Conservation (phyloP, 30 jellyfish, hydroid and myxozoan species). For the Hydra vulgaris region DNA sequence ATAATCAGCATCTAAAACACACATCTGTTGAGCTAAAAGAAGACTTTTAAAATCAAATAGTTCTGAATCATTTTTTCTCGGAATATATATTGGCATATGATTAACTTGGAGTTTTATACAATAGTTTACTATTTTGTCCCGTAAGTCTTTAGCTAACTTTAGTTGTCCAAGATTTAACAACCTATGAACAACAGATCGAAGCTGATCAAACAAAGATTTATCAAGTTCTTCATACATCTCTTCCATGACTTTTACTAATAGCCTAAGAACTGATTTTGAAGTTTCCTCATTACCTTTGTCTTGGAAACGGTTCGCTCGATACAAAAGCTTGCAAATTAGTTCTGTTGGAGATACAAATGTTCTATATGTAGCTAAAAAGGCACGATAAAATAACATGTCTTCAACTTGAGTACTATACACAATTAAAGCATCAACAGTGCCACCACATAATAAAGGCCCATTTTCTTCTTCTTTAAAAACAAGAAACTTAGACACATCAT, state of each 20-base stretch:
- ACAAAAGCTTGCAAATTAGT: constrained; percentile 72
- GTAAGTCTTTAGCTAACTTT: constrained; percentile 54
- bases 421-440: constrained; percentile 80
- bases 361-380: constrained; percentile 89
- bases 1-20: constrained; percentile 72
- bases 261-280: constrained; percentile 55
- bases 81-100: constrained; percentile 23
- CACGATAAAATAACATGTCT: constrained; percentile 57
- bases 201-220: constrained; percentile 83
- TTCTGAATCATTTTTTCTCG: constrained; percentile 29
- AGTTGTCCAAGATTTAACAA: constrained; percentile 76
- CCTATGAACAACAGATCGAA: constrained; percentile 89
- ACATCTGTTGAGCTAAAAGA: constrained; percentile 92
- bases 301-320: constrained; percentile 82
- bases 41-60: constrained; percentile 71
- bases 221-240: constrained; percentile 94
- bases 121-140: constrained; percentile 82
- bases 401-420: constrained; percentile 72
- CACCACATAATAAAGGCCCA: constrained; percentile 86
- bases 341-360: constrained; percentile 85
- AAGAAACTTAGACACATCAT: constrained; percentile 57
- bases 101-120: constrained; percentile 82
- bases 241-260: constrained; percentile 71
- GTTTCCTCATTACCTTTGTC: constrained; percentile 50
- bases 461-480: constrained; percentile 72